Evolutionary conservation across 2,113 vertebrate genomes (phyloP), one percentile per base, ranked within the genome.

Genomic region (Burhinus oedicnemus): DNA sequence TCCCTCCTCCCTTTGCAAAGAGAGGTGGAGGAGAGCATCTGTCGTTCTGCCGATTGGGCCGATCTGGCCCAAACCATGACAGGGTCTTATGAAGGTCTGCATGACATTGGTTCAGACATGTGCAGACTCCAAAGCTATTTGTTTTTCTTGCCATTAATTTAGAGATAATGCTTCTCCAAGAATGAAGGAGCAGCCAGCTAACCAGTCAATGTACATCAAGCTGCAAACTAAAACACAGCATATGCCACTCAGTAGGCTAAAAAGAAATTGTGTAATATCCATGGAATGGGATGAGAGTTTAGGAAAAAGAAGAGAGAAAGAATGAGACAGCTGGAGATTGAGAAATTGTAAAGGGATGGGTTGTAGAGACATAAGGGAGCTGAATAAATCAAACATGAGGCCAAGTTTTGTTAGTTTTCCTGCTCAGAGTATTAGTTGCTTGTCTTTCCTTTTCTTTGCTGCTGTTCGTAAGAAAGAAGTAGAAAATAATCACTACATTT

Each of bases 131-230:
- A 40, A 17, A 82, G 52, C 27, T 60, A 2, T 51, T 47, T 18
- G 9, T 25, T 79, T 21, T 51, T 13, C 57, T 69, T 26, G 38
- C 34, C 29, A 1, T 5, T 34, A 10, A 5, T 22, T 44, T 58
- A 60, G 47, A 42, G 34, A 25, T 36, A 68, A 14, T 22, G 55
- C 12, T 83, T 34, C 65, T 82, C 11, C 51, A 40, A 69, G 57
- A 34, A 14, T 7, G 10, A 13, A 62, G 61, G 60, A 88, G 55
- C 74, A 85, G 61, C 23, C 61, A 80, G 66, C 52, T 80, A 47
- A 55, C 1, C 32, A 45, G 16, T 8, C 45, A 5, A 2, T 0
- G 20, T 5, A 12, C 0, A 3, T 23, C 52, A 61, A n/a, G 27
- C 60, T 91, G 72, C 75, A 75, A 29, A 44, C 7, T 6, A 8